Base-by-base conservation (phyloP, 2,888 invertebrate genomes). In the Xanthorhoe spadicearia region DNA sequence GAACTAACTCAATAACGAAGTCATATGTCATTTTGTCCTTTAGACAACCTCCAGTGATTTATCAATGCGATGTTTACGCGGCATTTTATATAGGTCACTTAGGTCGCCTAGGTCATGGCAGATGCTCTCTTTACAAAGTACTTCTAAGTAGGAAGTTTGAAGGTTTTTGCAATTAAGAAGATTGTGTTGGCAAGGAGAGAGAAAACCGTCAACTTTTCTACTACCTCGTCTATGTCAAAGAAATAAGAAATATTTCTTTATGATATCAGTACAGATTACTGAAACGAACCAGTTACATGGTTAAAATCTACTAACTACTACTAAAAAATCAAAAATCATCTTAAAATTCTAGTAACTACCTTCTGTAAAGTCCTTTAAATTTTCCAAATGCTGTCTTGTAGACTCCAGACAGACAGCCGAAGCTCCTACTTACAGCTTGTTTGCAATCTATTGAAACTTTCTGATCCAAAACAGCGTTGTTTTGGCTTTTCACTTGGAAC, bases 21-120 rank as follows among this genome's bases (percentile, higher is more conserved):
- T 48, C 13, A 56, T 52, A 46, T 60, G 51, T 62, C 53, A 65
- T 58, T 43, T 9, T 59, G 72, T 69, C 71, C 70, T 75, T 68
- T 18, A 71, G 72, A 74, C 74, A 69, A 73, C 75, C 74, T 69
- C 32, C 38, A 38, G 28, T 67, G 64, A 74, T 72, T 67, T 67
- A 68, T 70, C 57, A 55, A 35, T 23, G 43, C 38, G 51, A 17
- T 57, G 57, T 56, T 46, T 62, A 49, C 62, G 18, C 32, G 38
- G 49, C 49, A 32, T 54, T 53, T 53, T 28, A 8, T 43, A n/a
- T 52, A 68, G 70, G 72, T 70, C 58, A 67, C 53, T 15, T 38
- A 56, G 68, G 55, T 64, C 60, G 32, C 18, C 18, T 10, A 32
- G 54, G 62, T 50, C 58, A 61, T 18, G 5, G 32, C 7, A 35